phyloP scores from a whole-genome alignment of 2,888 invertebrate species.

The Dione vanillae region DNA sequence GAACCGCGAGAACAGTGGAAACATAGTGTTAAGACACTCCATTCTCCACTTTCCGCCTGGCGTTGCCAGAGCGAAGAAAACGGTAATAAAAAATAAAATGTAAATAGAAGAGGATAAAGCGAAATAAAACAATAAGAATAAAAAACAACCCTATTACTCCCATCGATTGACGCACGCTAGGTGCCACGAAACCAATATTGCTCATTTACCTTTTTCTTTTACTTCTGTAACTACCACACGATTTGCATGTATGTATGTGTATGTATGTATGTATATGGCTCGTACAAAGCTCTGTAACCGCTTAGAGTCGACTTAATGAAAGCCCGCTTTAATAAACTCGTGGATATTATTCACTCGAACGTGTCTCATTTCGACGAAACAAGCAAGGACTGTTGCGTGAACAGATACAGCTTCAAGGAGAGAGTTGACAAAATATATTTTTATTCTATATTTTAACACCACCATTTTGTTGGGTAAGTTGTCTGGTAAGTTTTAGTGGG shows the following conservation, averaged over 20 bases:
- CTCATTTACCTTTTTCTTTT: not conserved
- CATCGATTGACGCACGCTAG: no score
- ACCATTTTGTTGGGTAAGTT: not conserved
- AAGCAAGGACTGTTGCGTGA: slow-evolving; percentile 7
- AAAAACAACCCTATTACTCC: no score
- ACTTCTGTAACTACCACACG: not conserved
- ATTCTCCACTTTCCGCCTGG: no score
- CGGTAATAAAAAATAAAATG: no score
- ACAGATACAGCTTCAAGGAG: not conserved
- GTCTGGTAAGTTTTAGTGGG: no score
- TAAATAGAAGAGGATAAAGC: no score
- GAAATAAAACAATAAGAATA: no score
- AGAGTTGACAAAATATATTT: not conserved
- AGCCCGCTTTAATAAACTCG: slow-evolving; percentile 38
- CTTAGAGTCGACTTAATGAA: slow-evolving; percentile 35
- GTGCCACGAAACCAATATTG: not conserved
- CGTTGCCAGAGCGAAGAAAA: no score
- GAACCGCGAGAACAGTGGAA: no score
- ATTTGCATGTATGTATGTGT: not conserved
- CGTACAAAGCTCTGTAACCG: slow-evolving; percentile 32
- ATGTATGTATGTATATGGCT: not conserved
- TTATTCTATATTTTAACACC: not conserved
- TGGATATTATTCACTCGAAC: slow-evolving; percentile 23
- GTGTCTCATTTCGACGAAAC: slow-evolving; percentile 11
- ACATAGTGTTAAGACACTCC: no score